Base-by-base conservation (phyloP, 2,113 vertebrate species). In the Lampris megalopsis region DNA sequence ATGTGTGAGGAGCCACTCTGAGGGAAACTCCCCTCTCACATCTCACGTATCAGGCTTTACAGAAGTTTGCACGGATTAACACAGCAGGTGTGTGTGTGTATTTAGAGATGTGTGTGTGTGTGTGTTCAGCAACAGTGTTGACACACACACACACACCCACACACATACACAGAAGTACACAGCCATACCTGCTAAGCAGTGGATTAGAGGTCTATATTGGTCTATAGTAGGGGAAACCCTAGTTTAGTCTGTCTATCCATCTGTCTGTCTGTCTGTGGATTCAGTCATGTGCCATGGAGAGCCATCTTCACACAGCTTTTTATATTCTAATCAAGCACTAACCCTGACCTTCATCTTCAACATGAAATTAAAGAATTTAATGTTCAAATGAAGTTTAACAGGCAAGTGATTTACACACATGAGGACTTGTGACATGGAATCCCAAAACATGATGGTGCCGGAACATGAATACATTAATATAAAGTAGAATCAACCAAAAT, bases 21-120 rank as follows among this genome's bases (percentile, higher is more conserved):
- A 42, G 61, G 79, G 83, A 86, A 82, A 75, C 69, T 68, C 81
- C 86, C 78, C 37, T 49, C 68, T 83, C 65, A 56, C 57, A 1
- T 47, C 61, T n/a, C 62, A 56, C 69, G 41, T 54, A 80, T 24
- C 65, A 64, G 37, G 38, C 49, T 60, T 56, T 50, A 42, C 49
- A 41, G 8, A 7, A 49, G 11, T 65, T 24, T 65, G 48, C n/a
- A 3, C 50, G 8, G 50, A 9, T 65, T 24, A 50, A 36, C n/a
- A 3, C 50, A n/a, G 50, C 13, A n/a, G 9, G 24, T 58, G 24
- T 58, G 56, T 53, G 50, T 53, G 50, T 53, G 50, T 53, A 10
- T 53, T 6, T 53, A 45, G 50, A 11, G 7, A 53, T 24, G 24
- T 24, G 24, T 58, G 24, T 58, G 56, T 53, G 50, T 53, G 50